Percentiles rank a stretch among this genome's conserved stretches.
phyloP scores from a whole-genome alignment of 2,888 invertebrate species.

The Dyspetes luteomarginatus region DNA sequence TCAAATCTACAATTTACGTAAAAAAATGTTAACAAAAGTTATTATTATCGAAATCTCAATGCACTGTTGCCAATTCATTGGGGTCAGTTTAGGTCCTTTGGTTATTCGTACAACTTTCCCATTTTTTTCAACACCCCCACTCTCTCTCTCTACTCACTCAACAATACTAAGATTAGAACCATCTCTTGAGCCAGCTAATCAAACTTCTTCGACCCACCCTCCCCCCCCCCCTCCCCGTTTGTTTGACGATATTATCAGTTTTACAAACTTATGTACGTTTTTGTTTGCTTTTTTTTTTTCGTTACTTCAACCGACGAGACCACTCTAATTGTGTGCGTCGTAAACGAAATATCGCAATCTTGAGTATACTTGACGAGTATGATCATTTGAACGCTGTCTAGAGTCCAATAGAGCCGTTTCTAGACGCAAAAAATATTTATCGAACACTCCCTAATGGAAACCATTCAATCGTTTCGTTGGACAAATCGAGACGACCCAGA shows the following conservation, averaged over 20 bases:
- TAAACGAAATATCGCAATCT: slow-evolving; percentile 41
- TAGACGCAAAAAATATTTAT: slow-evolving; percentile 61
- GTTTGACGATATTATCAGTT: slow-evolving; percentile 22
- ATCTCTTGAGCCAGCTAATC: slow-evolving; percentile 14
- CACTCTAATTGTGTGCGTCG: slow-evolving; percentile 57
- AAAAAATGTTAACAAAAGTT: slow-evolving; percentile 39
- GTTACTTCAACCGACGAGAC: slow-evolving; percentile 5
- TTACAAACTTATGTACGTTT: neutral
- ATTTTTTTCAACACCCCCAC: neutral
- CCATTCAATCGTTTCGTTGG: slow-evolving; percentile 93
- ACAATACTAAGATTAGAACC: slow-evolving; percentile 7
- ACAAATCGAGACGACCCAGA: slow-evolving; percentile 89
- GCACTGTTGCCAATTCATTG: slow-evolving; percentile 32
- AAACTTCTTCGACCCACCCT: slow-evolving; percentile 37
- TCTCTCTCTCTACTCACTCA: neutral
- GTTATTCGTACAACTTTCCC: slow-evolving; percentile 39
- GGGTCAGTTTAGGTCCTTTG: slow-evolving; percentile 46
- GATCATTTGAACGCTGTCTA: slow-evolving; percentile 56
- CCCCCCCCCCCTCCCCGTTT: neutral
- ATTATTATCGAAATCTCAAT: slow-evolving; percentile 38
- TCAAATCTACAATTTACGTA: slow-evolving; percentile 33
- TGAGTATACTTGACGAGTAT: slow-evolving; percentile 57
- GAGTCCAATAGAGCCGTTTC: slow-evolving; percentile 42
- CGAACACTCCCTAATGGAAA: slow-evolving; percentile 88
- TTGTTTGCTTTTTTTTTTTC: slow-evolving; percentile 3